These are phyloP conservation scores for Fulica atra DNA, from an alignment of 2,113 vertebrate species.

Conservation along the genomic window DNA sequence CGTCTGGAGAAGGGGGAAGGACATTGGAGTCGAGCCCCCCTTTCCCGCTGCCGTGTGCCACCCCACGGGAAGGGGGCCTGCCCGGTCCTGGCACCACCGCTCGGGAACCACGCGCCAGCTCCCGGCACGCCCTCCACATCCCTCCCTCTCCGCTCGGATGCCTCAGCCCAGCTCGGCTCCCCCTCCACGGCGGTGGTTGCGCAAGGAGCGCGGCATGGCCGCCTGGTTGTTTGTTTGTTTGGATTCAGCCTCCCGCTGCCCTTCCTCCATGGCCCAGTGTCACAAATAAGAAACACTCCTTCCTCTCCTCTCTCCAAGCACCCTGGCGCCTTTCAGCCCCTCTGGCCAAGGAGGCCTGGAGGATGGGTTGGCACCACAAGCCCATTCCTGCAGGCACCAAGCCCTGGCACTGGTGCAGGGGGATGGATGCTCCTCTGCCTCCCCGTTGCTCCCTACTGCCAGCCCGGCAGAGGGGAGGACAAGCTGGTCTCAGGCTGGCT, in stretches of 20 bases:
- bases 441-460: not conserved
- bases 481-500: not conserved
- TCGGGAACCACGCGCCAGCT: not conserved
- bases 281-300: conserved; percentile 5
- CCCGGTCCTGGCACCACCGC: fast-evolving
- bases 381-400: not conserved
- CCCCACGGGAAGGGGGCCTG: not conserved
- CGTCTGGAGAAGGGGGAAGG: not conserved
- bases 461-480: not conserved
- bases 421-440: not conserved
- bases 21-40: not conserved
- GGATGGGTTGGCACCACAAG: not conserved
- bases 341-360: not conserved
- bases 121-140: not conserved
- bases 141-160: not conserved
- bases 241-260: not conserved
- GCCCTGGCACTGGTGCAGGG: not conserved
- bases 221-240: not conserved
- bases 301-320: not conserved
- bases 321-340: conserved; percentile 23
- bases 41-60: fast-evolving
- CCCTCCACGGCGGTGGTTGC: not conserved
- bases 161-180: not conserved
- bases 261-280: not conserved
- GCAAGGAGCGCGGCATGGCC: fast-evolving